Evolutionary conservation across 2,888 invertebrate genomes (phyloP).

Genomic region (Odontothrips loti): DNA sequence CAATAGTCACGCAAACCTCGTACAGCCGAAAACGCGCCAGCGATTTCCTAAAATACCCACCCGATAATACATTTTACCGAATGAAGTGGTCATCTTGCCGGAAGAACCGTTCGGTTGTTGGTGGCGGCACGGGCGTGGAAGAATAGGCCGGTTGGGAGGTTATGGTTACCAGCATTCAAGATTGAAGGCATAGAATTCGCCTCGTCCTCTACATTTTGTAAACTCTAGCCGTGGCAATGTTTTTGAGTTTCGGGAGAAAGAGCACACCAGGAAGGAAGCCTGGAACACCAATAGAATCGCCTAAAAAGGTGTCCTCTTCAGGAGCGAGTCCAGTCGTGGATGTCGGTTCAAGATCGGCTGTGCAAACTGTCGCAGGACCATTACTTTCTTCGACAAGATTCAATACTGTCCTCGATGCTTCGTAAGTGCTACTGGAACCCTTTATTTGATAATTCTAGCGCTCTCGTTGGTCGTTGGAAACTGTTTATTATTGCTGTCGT

Average conservation of each 20-base stretch:
- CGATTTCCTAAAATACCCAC: too few relatives aligned
- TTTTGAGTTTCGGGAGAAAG: neutral
- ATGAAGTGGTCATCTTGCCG: too few relatives aligned
- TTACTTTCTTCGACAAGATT: neutral
- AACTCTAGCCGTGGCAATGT: neutral
- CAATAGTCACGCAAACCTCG: too few relatives aligned
- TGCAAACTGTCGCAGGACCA: neutral
- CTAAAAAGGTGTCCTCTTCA: neutral
- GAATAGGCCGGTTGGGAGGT: neutral
- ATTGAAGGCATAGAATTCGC: neutral
- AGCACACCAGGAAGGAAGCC: neutral
- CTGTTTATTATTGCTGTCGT: neutral
- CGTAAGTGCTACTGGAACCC: neutral
- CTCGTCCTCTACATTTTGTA: neutral
- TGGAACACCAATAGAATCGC: neutral
- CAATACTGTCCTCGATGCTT: neutral
- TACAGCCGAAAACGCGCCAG: too few relatives aligned
- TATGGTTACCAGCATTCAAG: neutral
- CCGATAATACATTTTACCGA: too few relatives aligned
- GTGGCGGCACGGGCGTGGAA: neutral
- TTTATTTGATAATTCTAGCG: neutral
- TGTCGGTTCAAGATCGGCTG: neutral
- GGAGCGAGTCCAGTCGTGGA: neutral
- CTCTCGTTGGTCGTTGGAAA: too few relatives aligned
- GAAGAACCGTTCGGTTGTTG: neutral